Evolutionary conservation across 2,113 vertebrate species (phyloP).

Genomic region (Ageneiosus marmoratus): DNA sequence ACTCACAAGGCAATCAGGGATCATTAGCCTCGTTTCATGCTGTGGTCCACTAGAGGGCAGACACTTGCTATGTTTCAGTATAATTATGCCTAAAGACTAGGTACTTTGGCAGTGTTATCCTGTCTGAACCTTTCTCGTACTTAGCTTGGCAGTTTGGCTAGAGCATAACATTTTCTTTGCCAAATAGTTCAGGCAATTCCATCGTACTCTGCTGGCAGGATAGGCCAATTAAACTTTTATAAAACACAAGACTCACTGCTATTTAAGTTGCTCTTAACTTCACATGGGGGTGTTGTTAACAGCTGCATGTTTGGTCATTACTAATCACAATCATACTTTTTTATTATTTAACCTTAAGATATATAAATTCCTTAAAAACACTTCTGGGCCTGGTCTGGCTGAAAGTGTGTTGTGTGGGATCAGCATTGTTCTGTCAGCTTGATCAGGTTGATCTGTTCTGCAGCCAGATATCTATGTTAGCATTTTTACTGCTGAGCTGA

Average conservation of each 20-base stretch:
- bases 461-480: conserved; percentile 21
- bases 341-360: not conserved
- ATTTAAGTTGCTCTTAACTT: not conserved
- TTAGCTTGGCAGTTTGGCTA: not conserved
- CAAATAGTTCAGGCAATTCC: not conserved
- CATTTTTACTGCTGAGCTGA: conserved; percentile 41
- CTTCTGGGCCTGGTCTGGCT: not conserved
- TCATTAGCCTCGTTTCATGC: not conserved
- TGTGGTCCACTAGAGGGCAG: conserved; percentile 35
- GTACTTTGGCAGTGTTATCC: not conserved
- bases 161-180: not conserved
- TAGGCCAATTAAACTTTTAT: not conserved
- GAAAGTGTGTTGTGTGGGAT: conserved; percentile 13
- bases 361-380: not conserved
- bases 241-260: too few relatives aligned
- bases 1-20: not conserved
- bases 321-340: not conserved
- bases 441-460: not conserved
- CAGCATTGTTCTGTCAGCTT: conserved; percentile 38
- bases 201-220: not conserved
- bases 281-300: not conserved
- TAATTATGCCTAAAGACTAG: not conserved
- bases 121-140: not conserved
- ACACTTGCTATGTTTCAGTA: not conserved
- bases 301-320: not conserved